These are phyloP conservation scores for Lethenteron camtschaticum DNA, from an alignment of 2,113 vertebrate species.

Conservation along the genomic window DNA sequence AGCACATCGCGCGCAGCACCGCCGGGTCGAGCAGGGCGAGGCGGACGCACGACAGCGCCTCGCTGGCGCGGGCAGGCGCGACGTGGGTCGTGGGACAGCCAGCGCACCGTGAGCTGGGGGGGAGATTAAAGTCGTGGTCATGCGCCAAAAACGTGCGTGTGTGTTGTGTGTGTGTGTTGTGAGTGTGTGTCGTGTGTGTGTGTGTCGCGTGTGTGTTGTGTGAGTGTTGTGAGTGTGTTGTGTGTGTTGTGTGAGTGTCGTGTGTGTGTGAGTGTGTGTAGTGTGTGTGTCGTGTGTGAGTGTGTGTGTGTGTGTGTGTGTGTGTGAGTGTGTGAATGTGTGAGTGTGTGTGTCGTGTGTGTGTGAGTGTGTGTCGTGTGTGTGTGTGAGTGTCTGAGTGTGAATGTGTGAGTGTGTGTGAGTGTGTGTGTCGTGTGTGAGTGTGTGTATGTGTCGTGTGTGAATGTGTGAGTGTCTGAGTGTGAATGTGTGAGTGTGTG, in stretches of 20 bases:
- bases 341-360: neutral
- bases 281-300: neutral
- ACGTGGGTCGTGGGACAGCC: slow-evolving; percentile 67
- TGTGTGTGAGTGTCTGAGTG: no score
- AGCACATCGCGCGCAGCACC: slow-evolving; percentile 43
- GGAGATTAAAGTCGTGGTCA: neutral
- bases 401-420: no score
- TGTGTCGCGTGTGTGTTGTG: neutral
- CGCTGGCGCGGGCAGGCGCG: slow-evolving; percentile 47
- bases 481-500: neutral
- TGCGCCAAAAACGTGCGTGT: neutral
- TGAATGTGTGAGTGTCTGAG: neutral
- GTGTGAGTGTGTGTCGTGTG: no score
- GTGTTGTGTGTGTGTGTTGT: neutral
- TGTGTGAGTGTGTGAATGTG: neutral
- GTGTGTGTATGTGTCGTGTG: neutral
- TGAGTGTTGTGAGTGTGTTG: no score
- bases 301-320: neutral
- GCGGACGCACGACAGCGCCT: slow-evolving; percentile 67
- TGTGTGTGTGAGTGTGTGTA: neutral
- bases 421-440: neutral
- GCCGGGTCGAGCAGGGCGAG: slow-evolving; percentile 76
- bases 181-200: no score
- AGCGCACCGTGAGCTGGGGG: slow-evolving; percentile 54
- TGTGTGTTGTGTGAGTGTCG: no score